A percentile compares a stretch with the other conserved stretches of the same genome.
Conservation (phyloP, 2,888 invertebrate species). For the Volucella bombylans region DNA sequence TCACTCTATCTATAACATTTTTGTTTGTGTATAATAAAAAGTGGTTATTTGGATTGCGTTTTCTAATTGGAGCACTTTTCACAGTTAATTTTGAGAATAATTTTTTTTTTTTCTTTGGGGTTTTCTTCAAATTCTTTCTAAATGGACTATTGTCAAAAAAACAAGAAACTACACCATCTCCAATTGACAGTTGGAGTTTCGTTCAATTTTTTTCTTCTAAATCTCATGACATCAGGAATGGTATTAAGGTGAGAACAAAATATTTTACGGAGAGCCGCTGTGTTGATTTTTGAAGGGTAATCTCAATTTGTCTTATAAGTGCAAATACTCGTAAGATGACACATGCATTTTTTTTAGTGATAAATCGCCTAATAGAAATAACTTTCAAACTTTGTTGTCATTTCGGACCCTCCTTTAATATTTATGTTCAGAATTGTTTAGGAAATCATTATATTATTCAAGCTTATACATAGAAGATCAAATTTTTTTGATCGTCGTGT, state of each 20-base stretch:
- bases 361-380: too few species aligned
- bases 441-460: too few species aligned
- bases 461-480: too few species aligned
- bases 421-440: too few species aligned
- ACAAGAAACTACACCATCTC: slow-evolving; percentile 70
- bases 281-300: neutral
- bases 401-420: too few species aligned
- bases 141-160: slow-evolving; percentile 71
- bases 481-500: too few species aligned
- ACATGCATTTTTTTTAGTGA: too few species aligned
- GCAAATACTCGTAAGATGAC: neutral
- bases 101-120: slow-evolving; percentile 15
- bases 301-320: neutral
- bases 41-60: slow-evolving; percentile 15
- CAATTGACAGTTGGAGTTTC: slow-evolving; percentile 60
- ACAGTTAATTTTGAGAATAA: slow-evolving; percentile 32
- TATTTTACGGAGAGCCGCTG: slow-evolving; percentile 34
- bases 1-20: slow-evolving; percentile 50
- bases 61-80: slow-evolving; percentile 19
- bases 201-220: slow-evolving; percentile 30
- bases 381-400: too few species aligned
- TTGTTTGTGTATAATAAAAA: slow-evolving; percentile 14
- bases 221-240: slow-evolving; percentile 27
- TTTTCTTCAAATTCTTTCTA: slow-evolving; percentile 65
- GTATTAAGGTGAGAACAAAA: neutral